These are phyloP conservation scores for Gulo gulo DNA, from an alignment of 2,113 vertebrate species.

Conservation along the genomic window DNA sequence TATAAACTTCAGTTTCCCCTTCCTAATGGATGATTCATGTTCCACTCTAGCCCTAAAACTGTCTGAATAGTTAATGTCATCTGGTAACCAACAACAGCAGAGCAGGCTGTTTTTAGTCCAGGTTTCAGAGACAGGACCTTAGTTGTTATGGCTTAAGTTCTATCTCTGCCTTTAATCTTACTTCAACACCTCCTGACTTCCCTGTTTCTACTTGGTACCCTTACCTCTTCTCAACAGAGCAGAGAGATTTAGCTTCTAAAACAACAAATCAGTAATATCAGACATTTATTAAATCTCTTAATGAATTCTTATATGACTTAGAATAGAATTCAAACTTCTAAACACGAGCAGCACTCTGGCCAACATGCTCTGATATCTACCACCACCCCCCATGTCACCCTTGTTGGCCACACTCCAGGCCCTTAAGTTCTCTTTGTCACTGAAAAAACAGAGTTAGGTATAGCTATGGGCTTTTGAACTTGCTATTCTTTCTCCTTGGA, in stretches of 20 bases:
- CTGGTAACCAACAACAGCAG: background rate
- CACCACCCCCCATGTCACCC: background rate
- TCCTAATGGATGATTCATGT: background rate
- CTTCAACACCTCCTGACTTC: background rate
- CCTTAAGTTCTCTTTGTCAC: background rate
- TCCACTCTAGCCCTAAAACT: background rate
- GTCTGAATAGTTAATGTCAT: background rate
- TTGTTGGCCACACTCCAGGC: background rate
- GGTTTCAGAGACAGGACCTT: background rate
- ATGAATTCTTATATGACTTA: background rate
- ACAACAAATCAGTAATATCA: background rate
- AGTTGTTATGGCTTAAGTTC: background rate
- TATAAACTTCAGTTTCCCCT: background rate
- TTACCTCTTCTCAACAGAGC: background rate
- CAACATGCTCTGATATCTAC: background rate
- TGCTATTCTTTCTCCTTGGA: background rate
- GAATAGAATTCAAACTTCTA: background rate
- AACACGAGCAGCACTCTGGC: background rate
- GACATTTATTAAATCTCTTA: background rate
- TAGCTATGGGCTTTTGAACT: background rate
- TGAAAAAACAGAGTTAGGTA: background rate
- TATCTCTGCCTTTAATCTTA: background rate
- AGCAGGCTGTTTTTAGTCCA: background rate
- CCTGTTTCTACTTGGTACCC: background rate
- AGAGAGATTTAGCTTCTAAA: background rate